These are phyloP conservation scores for Loxodonta africana DNA, from an alignment of 2,113 vertebrate species.

Conservation along the genomic window DNA sequence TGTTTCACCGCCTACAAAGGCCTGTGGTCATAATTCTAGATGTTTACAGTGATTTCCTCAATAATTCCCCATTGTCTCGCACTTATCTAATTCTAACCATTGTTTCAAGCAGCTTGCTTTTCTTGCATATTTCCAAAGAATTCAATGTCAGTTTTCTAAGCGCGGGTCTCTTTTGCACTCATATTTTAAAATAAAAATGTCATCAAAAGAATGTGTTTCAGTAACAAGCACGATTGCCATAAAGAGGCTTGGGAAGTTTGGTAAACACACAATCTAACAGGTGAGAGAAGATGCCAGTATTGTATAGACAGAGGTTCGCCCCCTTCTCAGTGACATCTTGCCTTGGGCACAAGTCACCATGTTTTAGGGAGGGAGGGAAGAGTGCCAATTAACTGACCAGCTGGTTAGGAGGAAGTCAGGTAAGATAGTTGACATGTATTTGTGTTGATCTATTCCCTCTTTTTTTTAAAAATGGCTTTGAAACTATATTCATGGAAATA, in stretches of 20 bases:
- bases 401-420: not conserved
- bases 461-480: not conserved
- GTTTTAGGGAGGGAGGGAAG: not conserved
- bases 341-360: not conserved
- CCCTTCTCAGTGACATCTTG: not conserved
- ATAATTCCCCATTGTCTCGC: not conserved
- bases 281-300: too few relatives aligned
- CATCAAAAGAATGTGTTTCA: not conserved
- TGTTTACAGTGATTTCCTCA: not conserved
- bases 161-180: not conserved
- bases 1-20: not conserved
- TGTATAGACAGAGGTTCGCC: fast-evolving
- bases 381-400: not conserved
- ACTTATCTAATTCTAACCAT: not conserved
- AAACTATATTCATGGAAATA: not conserved
- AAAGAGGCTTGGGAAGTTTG: not conserved
- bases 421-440: not conserved
- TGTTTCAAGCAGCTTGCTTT: not conserved
- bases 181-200: too few relatives aligned
- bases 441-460: not conserved
- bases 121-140: not conserved
- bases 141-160: not conserved
- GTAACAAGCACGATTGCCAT: not conserved
- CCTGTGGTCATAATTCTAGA: not conserved
- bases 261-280: fast-evolving